A percentile compares a stretch with the other conserved stretches of the same genome.
Conservation (phyloP, 2,113 vertebrate species). For the Noctilio leporinus region DNA sequence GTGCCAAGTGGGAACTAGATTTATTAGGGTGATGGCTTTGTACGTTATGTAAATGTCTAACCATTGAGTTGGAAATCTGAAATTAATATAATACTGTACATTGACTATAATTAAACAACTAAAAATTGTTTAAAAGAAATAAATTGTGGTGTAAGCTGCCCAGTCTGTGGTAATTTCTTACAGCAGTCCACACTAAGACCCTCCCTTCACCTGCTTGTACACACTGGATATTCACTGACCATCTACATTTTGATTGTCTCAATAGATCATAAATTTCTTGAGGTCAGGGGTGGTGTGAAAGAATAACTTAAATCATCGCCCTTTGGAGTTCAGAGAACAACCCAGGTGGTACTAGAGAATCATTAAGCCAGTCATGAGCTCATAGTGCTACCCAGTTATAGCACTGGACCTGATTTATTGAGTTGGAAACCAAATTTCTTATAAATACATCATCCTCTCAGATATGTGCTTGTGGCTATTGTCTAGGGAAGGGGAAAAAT, state of each 20-base stretch:
- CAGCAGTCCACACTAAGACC: background rate
- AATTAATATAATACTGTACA: background rate
- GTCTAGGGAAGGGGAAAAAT: background rate
- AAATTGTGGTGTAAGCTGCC: background rate
- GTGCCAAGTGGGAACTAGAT: background rate
- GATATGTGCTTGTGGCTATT: background rate
- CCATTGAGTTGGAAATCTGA: background rate
- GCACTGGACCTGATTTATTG: background rate
- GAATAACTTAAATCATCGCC: background rate
- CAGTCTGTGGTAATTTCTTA: background rate
- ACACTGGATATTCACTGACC: background rate
- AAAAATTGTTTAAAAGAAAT: background rate
- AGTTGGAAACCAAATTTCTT: conserved; percentile 1
- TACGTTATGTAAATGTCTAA: background rate
- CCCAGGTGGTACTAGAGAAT: background rate
- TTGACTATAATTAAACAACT: background rate
- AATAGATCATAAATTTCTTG: background rate
- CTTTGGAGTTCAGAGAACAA: background rate
- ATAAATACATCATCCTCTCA: background rate
- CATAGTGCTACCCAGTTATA: background rate
- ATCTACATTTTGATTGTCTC: background rate
- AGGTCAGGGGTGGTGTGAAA: background rate
- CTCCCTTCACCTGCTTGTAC: rapidly evolving
- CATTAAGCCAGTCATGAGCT: background rate
- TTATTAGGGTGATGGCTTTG: background rate